Evolutionary conservation across 2,888 invertebrate species (phyloP), one percentile per base, ranked within the genome.

Genomic region (Melanotus villosus): DNA sequence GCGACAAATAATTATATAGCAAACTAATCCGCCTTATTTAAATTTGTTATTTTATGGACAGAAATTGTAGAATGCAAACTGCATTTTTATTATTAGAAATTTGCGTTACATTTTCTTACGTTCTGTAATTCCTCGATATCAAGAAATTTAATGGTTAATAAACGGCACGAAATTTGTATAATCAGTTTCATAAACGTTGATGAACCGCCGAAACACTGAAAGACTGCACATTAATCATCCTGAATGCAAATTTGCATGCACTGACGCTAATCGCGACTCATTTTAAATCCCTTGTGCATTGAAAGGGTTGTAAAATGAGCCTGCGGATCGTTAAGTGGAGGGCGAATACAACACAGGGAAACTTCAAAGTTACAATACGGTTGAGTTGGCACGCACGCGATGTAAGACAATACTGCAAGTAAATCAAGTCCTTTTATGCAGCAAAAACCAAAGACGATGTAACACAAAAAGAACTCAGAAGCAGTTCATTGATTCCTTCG

Each of bases 291-390:
- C 62, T 38, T 30, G 52, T 38, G 38, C 30, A 34, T 41, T 38
- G 26, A 41, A 63, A 63, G 50, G 62, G 62, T 63, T 63, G 62
- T 41, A 41, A 41, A 63, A 47, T 47, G 62, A 36, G 38, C 52
- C 16, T 36, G 21, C 23, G 14, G 19, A 14, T 50, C 50, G 36
- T 38, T 30, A 21, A 62, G 62, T 21, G 50, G 18, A 18, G 52
- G 32, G 52, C 18, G 52, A 52, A n/a, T 52, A n/a, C 1, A 32
- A 12, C 18, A 23, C 4, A 4, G 2, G 32, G 18, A 23, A 21
- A 32, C 32, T 52, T 50, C 18, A 32, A 52, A 32, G 52, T 12
- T 16, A 26, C 26, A 16, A 34, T 12, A 34, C 34, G 9, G 16
- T 14, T 50, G 23, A 23, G 7, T 26, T 26, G 6, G 16, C 50